Base-by-base conservation (phyloP, 2,797 vertebrate genomes). In the Pangasius macronema region DNA sequence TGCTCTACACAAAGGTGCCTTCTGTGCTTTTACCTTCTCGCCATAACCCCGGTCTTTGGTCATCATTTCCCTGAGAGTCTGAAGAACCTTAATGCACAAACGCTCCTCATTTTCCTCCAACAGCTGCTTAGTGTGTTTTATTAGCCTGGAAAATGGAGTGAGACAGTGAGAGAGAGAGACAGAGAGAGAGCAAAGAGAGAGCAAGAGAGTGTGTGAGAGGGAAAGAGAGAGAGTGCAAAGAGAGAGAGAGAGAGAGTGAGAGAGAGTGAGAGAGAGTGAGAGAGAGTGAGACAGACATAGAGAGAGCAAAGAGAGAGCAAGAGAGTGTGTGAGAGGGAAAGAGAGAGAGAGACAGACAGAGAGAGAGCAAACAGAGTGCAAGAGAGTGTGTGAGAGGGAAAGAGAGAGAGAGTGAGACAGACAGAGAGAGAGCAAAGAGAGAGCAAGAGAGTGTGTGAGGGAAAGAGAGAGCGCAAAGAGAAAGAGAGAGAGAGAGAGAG, bases 61-160 rank as follows among this genome's bases (percentile, higher is more conserved):
- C 98, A 99, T 99, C 99, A 99, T 99, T 93, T 99, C 98, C 91
- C 98, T 95, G 91, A 99, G 96, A 0, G 98, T 99, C 95, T 99
- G 98, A 67, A 99, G 93, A 1, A 99, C 99, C 93, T 99, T 99
- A 93, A 99, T 99, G 90, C 99, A 99, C 3, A 99, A 94, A 16
- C 98, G 98, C 94, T 99, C 98, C 91, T 99, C 99, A 11, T 99
- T 99, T 93, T 99, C 99, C 92, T 99, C 98, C 87, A 99, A 94
- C 68, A 99, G 93, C 92, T 99, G 99, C 51, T 99, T 99, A 61
- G 99, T 99, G 91, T 99, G 99, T 93, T 99, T 98, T 91, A 99
- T 99, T 85, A 99, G 93, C 93, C 99, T 99, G 95, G 63, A 93
- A 83, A 91, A 70, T 11, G 6, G n/a, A 75, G 30, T 18, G 13